Percentiles rank a stretch among this genome's conserved stretches.
Evolutionary conservation across 2,888 invertebrate species (phyloP).

Genomic region (Hirudinaria manillensis): DNA sequence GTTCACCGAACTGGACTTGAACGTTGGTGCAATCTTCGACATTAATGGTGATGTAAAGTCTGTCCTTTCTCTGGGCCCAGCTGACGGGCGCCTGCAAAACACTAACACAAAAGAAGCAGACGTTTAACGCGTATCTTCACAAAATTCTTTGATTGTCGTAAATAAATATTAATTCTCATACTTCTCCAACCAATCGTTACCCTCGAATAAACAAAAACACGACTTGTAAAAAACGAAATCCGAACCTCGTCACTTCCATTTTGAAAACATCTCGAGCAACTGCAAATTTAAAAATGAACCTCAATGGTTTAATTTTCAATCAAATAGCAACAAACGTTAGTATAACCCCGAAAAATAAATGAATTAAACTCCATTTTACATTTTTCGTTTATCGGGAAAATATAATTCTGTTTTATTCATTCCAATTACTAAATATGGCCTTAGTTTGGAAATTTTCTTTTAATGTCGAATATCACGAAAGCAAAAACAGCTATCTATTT

Average conservation of each 20-base stretch:
- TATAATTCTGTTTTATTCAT: too few species aligned
- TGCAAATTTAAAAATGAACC: too few species aligned
- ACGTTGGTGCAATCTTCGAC: constrained; percentile 78
- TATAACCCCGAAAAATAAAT: too few species aligned
- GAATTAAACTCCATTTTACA: too few species aligned
- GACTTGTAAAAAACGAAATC: too few species aligned
- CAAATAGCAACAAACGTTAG: too few species aligned
- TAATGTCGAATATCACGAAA: too few species aligned
- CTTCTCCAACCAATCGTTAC: background rate
- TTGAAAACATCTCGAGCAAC: constrained; percentile 2
- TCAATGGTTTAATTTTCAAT: too few species aligned
- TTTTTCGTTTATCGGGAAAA: too few species aligned
- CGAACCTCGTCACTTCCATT: constrained; percentile 11
- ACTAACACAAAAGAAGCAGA: background rate
- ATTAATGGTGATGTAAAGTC: constrained; percentile 80
- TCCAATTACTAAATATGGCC: too few species aligned
- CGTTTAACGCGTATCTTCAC: background rate
- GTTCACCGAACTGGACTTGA: constrained; percentile 65
- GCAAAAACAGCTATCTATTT: too few species aligned
- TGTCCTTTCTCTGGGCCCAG: constrained; percentile 84
- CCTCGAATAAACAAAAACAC: background rate
- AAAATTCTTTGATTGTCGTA: background rate
- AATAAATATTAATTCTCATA: background rate
- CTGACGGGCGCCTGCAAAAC: constrained; percentile 64
- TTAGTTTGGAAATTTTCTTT: too few species aligned